Evolutionary conservation across 2,113 vertebrate species (phyloP), one percentile per base, ranked within the genome.

Genomic region (Psittacula cyanocephala): DNA sequence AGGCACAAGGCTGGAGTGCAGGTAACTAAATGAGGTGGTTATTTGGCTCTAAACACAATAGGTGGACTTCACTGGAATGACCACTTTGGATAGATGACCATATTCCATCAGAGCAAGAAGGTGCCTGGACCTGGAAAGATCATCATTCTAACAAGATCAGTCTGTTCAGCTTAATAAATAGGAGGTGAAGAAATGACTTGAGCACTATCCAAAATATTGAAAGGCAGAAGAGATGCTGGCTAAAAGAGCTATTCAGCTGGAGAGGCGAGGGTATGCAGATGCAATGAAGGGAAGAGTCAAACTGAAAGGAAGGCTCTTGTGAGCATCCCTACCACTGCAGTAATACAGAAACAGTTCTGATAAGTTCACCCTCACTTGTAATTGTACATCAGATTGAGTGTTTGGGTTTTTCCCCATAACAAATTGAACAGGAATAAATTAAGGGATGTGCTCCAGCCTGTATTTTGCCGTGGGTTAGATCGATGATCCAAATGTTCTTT

Each of bases 401-500:
- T 88, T 95, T 93, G 94, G 86, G 80, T 64, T 91, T 91, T 96
- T 93, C 86, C 91, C 74, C 91, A 23, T 57, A 84, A 78, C 91
- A 93, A 91, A 96, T 87, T 84, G 94, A 95, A 96, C 81, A 47
- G 95, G 93, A 81, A 95, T 91, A 91, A 96, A 96, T 95, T 93
- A 89, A 91, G 92, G 81, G 91, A 86, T 84, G 93, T 92, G 93
- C 96, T 27, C 64, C 81, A 84, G 91, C 86, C 91, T 93, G 85
- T 67, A 70, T 93, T 96, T 93, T 84, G 91, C 93, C 49, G 25
- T 75, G 92, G 90, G 93, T 92, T 83, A 94, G 88, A 95, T 95
- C 89, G 33, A 94, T 93, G 88, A 94, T 91, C 96, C 91, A 93
- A 96, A 93, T 94, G 96, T 93, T 96, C 92, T 94, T 78, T 92